phyloP scores from a whole-genome alignment of 1,140 invertebrate genomes.

The Ylistrum balloti region DNA sequence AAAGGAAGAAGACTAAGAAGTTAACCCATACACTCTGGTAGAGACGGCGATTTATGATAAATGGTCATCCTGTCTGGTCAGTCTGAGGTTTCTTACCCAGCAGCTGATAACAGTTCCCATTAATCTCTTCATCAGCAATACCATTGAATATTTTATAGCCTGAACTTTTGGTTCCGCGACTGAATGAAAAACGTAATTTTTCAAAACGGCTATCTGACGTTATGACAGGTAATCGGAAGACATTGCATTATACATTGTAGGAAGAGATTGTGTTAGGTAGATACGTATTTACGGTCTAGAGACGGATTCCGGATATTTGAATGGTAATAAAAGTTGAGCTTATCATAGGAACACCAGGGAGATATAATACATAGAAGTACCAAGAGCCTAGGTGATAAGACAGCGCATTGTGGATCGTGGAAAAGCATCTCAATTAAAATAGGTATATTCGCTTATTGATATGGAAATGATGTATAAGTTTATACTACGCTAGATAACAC shows the following conservation, averaged over 20 bases:
- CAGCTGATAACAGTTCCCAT: neutral
- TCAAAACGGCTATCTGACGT: neutral
- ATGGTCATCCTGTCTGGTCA: slow-evolving; percentile 13
- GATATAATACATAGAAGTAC: neutral
- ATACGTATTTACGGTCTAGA: neutral
- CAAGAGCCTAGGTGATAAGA: neutral
- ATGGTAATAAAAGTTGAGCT: neutral
- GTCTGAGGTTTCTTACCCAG: neutral
- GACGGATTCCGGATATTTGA: neutral
- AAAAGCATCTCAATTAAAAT: neutral
- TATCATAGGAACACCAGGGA: neutral
- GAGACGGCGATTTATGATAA: slow-evolving; percentile 11
- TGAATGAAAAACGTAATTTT: slow-evolving; percentile 36
- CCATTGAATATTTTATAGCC: slow-evolving; percentile 5
- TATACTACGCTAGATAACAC: neutral
- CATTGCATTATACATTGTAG: neutral
- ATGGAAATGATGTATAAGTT: slow-evolving; percentile 29
- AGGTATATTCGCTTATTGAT: neutral
- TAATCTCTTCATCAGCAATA: neutral
- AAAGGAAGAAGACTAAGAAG: neutral
- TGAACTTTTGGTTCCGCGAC: slow-evolving; percentile 6
- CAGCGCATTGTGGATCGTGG: neutral
- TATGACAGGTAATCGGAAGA: slow-evolving; percentile 1
- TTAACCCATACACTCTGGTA: neutral
- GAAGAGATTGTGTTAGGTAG: neutral